phyloP scores from a whole-genome alignment of 2,797 vertebrate genomes.

The Mormyrus hasselquistii region DNA sequence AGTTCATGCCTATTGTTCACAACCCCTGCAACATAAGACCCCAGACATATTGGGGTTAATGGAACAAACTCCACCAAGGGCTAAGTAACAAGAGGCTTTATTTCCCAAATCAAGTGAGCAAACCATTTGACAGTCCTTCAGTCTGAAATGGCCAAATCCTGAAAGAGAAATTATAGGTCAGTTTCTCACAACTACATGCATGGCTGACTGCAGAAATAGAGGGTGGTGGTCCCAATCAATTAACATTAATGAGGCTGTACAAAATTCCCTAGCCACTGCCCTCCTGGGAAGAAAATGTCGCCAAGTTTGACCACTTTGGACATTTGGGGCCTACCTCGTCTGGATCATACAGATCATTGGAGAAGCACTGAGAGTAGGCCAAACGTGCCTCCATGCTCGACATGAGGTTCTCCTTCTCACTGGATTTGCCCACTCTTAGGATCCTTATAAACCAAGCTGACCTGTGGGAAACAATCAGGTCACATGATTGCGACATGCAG shows the following conservation, averaged over 20 bases:
- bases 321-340: conserved; percentile 23
- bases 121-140: neutral
- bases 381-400: conserved; percentile 33
- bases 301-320: neutral
- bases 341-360: conserved; percentile 39
- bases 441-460: neutral
- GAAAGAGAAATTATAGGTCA: neutral
- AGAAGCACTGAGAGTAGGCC: conserved; percentile 31
- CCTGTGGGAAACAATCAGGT: neutral
- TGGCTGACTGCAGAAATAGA: neutral
- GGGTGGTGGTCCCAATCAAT: neutral
- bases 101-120: neutral
- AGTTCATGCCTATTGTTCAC: neutral
- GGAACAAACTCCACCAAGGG: neutral
- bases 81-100: neutral
- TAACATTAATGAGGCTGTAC: neutral
- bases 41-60: neutral
- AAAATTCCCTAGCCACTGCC: neutral
- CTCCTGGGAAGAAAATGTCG: neutral
- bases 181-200: neutral
- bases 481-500: neutral
- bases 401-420: conserved; percentile 44
- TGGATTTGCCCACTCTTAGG: neutral
- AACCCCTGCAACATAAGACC: neutral
- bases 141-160: neutral